Conservation (phyloP, 1,140 invertebrate species). For the Amyelois transitella region DNA sequence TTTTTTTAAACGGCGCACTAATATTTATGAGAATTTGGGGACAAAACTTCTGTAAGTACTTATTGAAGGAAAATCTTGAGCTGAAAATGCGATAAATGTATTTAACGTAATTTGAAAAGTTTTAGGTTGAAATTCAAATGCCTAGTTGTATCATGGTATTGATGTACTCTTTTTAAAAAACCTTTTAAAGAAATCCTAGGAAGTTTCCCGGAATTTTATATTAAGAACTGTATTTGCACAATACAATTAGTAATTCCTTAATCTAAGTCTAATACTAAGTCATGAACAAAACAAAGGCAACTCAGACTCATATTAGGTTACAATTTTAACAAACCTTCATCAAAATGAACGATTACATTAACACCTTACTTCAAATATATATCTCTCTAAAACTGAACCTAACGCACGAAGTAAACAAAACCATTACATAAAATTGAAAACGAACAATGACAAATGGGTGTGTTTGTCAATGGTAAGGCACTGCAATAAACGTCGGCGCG, state of each 20-base stretch:
- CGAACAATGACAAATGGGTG: background rate
- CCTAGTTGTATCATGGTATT: too few relatives aligned
- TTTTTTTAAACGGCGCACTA: background rate
- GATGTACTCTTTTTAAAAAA: too few relatives aligned
- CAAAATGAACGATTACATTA: too few relatives aligned
- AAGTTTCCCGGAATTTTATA: too few relatives aligned
- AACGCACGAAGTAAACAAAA: background rate
- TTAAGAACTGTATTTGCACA: too few relatives aligned
- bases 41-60: background rate
- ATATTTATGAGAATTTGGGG: background rate
- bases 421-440: background rate
- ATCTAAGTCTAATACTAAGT: too few relatives aligned
- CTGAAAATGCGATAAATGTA: background rate
- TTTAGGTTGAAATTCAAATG: too few relatives aligned
- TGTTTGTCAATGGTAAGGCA: background rate
- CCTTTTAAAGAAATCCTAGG: too few relatives aligned
- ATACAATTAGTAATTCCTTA: too few relatives aligned
- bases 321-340: too few relatives aligned
- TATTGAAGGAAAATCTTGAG: background rate
- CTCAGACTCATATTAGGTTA: too few relatives aligned
- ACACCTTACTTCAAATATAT: background rate
- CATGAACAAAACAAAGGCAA: too few relatives aligned
- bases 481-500: background rate
- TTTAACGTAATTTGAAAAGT: background rate
- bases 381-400: background rate